Conservation (phyloP, 2,797 vertebrate species). For the Phoxinus dragarum region DNA sequence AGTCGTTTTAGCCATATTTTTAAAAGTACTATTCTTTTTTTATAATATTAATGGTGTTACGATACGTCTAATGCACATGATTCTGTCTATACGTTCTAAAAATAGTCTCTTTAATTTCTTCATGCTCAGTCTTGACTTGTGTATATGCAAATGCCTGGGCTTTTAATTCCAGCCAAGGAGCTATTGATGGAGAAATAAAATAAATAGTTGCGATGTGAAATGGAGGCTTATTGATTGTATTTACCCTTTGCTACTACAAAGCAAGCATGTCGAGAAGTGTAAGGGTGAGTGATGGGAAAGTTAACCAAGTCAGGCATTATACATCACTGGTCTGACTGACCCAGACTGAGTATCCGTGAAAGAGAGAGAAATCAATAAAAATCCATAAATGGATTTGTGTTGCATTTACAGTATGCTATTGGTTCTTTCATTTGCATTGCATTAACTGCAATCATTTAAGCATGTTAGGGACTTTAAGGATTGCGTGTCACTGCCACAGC, state of each 20-base stretch:
- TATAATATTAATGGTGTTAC: neutral
- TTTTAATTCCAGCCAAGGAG: constrained; percentile 58
- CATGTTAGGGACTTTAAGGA: neutral
- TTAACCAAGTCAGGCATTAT: constrained; percentile 51
- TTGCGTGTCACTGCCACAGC: neutral
- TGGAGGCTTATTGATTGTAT: constrained; percentile 65
- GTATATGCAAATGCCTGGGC: constrained; percentile 52
- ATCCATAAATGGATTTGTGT: constrained; percentile 4
- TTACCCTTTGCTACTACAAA: constrained; percentile 46
- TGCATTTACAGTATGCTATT: neutral
- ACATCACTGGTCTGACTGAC: constrained; percentile 48
- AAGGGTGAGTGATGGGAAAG: constrained; percentile 65
- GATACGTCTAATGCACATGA: no score
- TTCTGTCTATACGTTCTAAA: neutral
- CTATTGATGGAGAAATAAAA: constrained; percentile 67
- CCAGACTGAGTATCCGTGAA: constrained; percentile 8
- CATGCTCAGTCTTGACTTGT: constrained; percentile 31
- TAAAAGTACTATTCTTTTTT: neutral
- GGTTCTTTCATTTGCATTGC: constrained; percentile 1
- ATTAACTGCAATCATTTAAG: constrained; percentile 9
- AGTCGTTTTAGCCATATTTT: no score
- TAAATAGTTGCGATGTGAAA: constrained; percentile 61
- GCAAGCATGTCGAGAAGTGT: constrained; percentile 58
- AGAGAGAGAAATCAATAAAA: constrained; percentile 3
- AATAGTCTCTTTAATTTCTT: neutral